These are phyloP conservation scores for Drosophila stalkeri DNA, from an alignment of 2,888 invertebrate species.

Conservation along the genomic window DNA sequence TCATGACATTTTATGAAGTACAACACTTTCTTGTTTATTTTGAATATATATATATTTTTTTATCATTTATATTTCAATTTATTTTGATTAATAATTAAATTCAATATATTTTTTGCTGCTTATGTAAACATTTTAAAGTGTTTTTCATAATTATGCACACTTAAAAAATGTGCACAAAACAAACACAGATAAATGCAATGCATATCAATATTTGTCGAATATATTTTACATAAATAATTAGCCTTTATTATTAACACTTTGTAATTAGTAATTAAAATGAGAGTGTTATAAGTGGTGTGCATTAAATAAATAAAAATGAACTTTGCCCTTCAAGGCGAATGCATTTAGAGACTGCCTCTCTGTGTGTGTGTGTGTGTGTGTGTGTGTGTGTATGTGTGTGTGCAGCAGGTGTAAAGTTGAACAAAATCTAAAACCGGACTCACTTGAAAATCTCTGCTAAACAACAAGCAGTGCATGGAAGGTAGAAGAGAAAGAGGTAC, in stretches of 20 bases:
- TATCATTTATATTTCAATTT: not conserved
- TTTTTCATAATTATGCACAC: not conserved
- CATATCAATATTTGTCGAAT: not conserved
- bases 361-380: not conserved
- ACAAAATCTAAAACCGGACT: constrained; percentile 23
- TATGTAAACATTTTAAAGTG: not conserved
- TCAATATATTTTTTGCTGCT: not conserved
- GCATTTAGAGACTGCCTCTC: not conserved
- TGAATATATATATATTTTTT: not conserved
- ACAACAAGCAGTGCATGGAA: not conserved
- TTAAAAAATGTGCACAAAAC: not conserved
- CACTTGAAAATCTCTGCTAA: not conserved
- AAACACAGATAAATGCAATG: not conserved
- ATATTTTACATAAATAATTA: constrained; percentile 12
- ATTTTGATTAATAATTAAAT: constrained; percentile 3
- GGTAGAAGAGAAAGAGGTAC: not conserved
- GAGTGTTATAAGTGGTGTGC: not conserved
- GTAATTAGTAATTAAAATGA: not conserved
- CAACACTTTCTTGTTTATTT: not conserved
- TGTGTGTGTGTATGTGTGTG: constrained; percentile 6
- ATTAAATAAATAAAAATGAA: not conserved
- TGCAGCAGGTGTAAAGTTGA: constrained; percentile 34
- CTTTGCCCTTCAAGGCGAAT: constrained; percentile 2
- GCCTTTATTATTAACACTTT: not conserved
- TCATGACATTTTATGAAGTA: not conserved